phyloP scores from a whole-genome alignment of 2,113 vertebrate genomes.

The Campylorhamphus procurvoides region DNA sequence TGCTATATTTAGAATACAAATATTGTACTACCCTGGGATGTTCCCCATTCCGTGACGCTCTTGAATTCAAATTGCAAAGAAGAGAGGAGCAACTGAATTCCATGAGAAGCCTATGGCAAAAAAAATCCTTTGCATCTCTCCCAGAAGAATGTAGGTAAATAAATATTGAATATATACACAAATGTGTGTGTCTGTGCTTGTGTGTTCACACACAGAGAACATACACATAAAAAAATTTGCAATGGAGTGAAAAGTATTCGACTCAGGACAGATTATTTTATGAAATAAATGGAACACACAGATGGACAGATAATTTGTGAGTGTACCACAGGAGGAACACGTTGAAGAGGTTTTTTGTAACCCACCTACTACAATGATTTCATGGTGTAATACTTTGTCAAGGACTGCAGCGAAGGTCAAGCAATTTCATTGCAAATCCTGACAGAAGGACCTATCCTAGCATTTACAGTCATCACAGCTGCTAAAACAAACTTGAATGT shows the following conservation, averaged over 20 bases:
- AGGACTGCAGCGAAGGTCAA: not conserved
- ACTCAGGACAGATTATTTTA: not conserved
- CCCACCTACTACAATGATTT: not conserved
- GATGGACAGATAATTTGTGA: not conserved
- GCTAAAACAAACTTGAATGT: constrained; percentile 41
- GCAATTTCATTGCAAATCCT: not conserved
- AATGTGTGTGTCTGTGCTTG: not conserved
- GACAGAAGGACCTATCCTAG: not conserved
- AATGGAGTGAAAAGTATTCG: not conserved
- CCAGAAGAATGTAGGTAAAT: constrained; percentile 30
- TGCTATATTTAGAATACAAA: constrained; percentile 66
- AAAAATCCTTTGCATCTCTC: not conserved
- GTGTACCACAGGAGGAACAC: not conserved
- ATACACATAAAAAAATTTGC: not conserved
- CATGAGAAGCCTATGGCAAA: not conserved
- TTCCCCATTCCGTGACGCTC: not conserved
- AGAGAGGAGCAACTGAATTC: not conserved
- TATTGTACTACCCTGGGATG: constrained; percentile 61
- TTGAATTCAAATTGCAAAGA: constrained; percentile 17
- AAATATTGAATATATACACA: not conserved
- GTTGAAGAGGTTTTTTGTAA: not conserved
- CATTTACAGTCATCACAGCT: constrained; percentile 26
- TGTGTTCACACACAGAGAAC: not conserved
- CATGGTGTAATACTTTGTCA: not conserved
- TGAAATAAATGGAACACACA: not conserved